Conservation (phyloP, 1,140 invertebrate species). For the Phocides pigmalion region DNA sequence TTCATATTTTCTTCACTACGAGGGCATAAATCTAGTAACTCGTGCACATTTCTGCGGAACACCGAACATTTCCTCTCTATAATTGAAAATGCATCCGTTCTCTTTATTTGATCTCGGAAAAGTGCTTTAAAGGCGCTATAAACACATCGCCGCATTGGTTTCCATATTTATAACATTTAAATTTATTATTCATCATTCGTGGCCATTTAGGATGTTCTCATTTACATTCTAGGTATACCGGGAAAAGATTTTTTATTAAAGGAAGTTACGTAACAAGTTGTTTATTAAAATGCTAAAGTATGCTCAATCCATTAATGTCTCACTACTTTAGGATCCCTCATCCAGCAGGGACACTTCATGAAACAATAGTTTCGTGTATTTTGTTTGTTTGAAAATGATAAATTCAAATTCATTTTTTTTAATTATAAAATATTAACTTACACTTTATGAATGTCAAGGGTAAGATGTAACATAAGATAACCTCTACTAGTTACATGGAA, state of each 20-base stretch:
- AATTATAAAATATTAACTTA: too few species aligned
- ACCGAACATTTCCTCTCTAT: conserved; percentile 41
- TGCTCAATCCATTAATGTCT: too few species aligned
- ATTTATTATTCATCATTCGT: conserved; percentile 20
- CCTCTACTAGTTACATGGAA: too few species aligned
- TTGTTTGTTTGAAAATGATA: too few species aligned
- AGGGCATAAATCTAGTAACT: conserved; percentile 20
- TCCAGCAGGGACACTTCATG: too few species aligned
- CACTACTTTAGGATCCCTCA: too few species aligned
- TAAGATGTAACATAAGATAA: too few species aligned
- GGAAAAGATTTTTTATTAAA: neutral
- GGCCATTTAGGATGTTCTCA: conserved; percentile 6
- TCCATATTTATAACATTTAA: conserved; percentile 14
- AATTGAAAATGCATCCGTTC: conserved; percentile 51
- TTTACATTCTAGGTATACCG: neutral
- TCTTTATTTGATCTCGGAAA: conserved; percentile 40
- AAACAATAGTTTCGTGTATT: too few species aligned
- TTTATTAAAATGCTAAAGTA: too few species aligned
- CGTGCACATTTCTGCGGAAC: conserved; percentile 24
- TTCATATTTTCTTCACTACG: conserved; percentile 26
- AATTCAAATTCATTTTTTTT: too few species aligned
- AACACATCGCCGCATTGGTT: conserved; percentile 18
- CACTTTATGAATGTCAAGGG: too few species aligned
- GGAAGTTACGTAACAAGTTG: too few species aligned
- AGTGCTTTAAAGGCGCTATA: conserved; percentile 30